Evolutionary conservation across 2,888 invertebrate genomes (phyloP), one percentile per base, ranked within the genome.

Genomic region (Drosophila paracracens): DNA sequence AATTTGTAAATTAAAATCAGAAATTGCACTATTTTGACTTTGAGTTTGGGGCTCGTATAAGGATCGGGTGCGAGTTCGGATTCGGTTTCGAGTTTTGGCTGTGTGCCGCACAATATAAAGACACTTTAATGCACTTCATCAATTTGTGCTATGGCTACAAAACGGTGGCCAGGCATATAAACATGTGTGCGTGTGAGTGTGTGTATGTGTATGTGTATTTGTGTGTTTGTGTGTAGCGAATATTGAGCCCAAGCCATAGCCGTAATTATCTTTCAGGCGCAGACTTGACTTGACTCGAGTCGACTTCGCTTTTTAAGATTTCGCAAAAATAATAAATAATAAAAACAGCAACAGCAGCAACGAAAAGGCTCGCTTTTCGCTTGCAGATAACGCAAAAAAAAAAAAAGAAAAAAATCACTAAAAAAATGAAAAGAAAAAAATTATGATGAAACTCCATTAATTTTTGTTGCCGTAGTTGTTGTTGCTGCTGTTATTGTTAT

Each of bases 381-480:
- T 75, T 27, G 57, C 69, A 82, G 88, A 80, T 75, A 74, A 79
- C 69, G 64, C 63, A 73, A 74, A 68, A 58, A 51, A 52, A 52
- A 50, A 52, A 64, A 33, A 65, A 62, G 29, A 52, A 43, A 63
- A 60, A 61, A 56, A 53, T 36, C n/a, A 43, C 27, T 53, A 25
- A 51, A 50, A 50, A 31, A 46, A 53, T 25, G 40, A 50, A 58
- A 43, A 69, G 66, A 73, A 82, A 82, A 85, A 82, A 85, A 81
- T 87, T 84, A 87, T 86, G 89, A 88, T 87, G 89, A 89, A 91
- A 90, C 88, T 89, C 86, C 91, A 90, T 90, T 91, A 91, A 91
- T 82, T 90, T 88, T 78, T 79, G 71, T 71, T 76, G 73, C 67
- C 58, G 48, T 65, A 53, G 57, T 74, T 64, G 66, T 62, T 67